phyloP scores from a whole-genome alignment of 2,888 invertebrate genomes.

The Lepidocyrtoides sp. region DNA sequence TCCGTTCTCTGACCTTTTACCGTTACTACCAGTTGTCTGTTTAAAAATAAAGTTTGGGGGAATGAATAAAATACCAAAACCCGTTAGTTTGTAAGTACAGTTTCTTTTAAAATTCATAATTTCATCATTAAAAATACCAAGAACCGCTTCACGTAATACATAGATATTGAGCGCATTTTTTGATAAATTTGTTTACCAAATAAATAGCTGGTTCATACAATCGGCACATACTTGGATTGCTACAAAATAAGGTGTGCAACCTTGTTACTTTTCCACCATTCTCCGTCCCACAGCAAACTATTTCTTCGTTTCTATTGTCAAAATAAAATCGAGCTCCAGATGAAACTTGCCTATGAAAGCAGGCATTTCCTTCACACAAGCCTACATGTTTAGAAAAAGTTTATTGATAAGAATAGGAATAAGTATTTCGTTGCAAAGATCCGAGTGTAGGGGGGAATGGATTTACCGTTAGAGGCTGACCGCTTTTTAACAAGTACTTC shows the following conservation, averaged over 20 bases:
- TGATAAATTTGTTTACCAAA: conserved; percentile 60
- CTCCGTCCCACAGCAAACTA: conserved; percentile 69
- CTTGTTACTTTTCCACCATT: conserved; percentile 50
- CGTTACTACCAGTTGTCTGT: conserved; percentile 81
- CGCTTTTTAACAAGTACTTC: conserved; percentile 49
- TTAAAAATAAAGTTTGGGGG: no score
- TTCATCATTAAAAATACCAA: no score
- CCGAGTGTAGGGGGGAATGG: no score
- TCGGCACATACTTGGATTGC: conserved; percentile 69
- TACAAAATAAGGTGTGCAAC: conserved; percentile 69
- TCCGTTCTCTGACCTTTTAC: conserved; percentile 69
- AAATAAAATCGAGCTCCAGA: conserved; percentile 70
- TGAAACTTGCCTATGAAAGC: conserved; percentile 53
- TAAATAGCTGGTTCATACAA: conserved; percentile 75
- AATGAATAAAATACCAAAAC: no score
- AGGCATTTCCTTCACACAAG: not conserved
- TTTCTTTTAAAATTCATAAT: no score
- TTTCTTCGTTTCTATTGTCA: conserved; percentile 65
- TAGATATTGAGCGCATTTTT: no score
- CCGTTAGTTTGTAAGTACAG: no score
- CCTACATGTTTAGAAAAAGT: conserved; percentile 13
- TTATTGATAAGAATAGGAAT: no score
- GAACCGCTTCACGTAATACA: no score
- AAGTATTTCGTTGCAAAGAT: no score
- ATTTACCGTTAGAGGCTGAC: not conserved